These are phyloP conservation scores for Mirza zaza DNA, from an alignment of 2,113 vertebrate species.

Conservation along the genomic window DNA sequence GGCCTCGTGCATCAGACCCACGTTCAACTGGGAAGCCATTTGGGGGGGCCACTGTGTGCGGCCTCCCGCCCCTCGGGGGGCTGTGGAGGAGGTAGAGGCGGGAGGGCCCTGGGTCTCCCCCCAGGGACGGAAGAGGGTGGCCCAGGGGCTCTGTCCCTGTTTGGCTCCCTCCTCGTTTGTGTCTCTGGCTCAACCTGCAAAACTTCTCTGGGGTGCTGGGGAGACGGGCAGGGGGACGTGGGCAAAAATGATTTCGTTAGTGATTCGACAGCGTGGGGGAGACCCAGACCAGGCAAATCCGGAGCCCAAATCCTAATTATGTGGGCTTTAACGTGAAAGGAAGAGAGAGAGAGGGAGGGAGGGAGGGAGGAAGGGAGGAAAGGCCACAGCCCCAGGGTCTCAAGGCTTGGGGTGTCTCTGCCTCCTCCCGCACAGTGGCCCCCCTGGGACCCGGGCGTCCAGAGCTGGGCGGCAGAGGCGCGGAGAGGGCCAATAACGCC, in stretches of 20 bases:
- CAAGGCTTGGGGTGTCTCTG: not conserved
- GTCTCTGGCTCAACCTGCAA: not conserved
- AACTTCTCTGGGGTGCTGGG: not conserved
- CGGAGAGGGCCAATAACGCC: fast-evolving
- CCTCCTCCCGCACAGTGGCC: not conserved
- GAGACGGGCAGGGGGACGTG: fast-evolving
- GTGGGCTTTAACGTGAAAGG: not conserved
- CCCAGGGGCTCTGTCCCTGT: not conserved
- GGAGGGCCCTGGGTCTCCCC: no score
- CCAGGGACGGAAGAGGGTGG: not conserved
- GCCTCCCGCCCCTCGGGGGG: fast-evolving
- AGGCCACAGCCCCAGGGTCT: fast-evolving
- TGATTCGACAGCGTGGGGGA: not conserved
- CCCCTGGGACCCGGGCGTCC: fast-evolving
- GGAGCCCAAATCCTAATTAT: fast-evolving
- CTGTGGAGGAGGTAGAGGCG: fast-evolving
- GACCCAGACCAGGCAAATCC: not conserved
- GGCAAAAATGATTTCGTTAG: not conserved
- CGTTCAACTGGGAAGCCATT: fast-evolving
- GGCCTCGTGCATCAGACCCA: fast-evolving
- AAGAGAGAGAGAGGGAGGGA: not conserved
- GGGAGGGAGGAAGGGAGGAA: not conserved
- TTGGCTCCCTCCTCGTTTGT: fast-evolving
- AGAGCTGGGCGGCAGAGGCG: not conserved
- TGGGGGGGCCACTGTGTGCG: fast-evolving